Conservation (phyloP, 64 coral and sea anemone genomes). For the Dendrophyllia cribrosa region DNA sequence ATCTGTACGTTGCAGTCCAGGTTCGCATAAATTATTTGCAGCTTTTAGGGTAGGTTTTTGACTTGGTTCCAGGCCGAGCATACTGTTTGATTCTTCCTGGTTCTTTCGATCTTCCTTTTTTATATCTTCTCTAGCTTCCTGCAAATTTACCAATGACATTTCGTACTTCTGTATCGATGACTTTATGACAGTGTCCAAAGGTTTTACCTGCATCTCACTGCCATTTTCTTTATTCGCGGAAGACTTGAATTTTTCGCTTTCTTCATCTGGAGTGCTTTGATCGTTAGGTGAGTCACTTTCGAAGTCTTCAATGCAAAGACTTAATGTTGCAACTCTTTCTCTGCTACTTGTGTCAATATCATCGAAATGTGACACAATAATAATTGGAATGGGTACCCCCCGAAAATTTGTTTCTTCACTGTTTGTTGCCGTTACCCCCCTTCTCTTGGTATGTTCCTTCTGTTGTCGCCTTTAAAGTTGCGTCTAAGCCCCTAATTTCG, state of each 20-base stretch:
- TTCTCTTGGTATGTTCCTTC: not conserved
- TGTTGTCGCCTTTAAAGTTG: not conserved
- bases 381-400: slow-evolving; percentile 24
- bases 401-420: not conserved
- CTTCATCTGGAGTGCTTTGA: slow-evolving; percentile 38
- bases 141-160: not conserved
- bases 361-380: not conserved
- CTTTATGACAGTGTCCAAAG: not conserved
- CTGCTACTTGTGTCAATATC: not conserved
- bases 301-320: slow-evolving; percentile 21
- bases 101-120: not conserved
- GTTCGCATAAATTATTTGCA: not conserved
- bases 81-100: not conserved
- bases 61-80: not conserved
- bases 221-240: not conserved
- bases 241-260: not conserved
- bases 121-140: no score
- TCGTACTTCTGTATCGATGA: not conserved
- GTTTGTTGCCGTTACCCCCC: not conserved
- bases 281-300: slow-evolving; percentile 41
- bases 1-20: not conserved
- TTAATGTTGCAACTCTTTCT: not conserved
- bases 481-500: not conserved
- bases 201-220: not conserved
- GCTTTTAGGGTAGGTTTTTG: not conserved